Conservation (phyloP, 2,888 invertebrate species). For the Epinotia nisella region DNA sequence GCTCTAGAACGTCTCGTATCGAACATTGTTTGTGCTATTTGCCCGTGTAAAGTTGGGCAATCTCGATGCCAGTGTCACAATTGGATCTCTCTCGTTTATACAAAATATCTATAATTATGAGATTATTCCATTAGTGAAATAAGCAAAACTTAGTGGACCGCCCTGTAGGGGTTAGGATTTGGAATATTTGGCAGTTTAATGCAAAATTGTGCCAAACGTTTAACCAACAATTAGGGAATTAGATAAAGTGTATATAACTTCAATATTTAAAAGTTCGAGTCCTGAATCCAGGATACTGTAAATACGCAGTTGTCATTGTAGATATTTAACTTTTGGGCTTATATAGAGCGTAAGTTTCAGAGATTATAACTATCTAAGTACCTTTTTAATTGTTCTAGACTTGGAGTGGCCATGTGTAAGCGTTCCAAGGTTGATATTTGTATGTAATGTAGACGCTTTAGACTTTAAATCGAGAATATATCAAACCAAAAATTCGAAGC, state of each 20-base stretch:
- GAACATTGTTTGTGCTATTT: constrained; percentile 33
- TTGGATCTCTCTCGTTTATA: constrained; percentile 79
- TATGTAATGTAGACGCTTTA: constrained; percentile 66
- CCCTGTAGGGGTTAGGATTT: constrained; percentile 45
- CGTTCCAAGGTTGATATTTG: constrained; percentile 52
- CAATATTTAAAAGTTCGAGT: constrained; percentile 34
- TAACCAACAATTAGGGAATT: constrained; percentile 63
- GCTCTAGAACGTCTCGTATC: constrained; percentile 47
- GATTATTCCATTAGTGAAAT: constrained; percentile 84
- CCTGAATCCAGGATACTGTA: constrained; percentile 54
- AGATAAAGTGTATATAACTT: constrained; percentile 66
- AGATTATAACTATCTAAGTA: constrained; percentile 56
- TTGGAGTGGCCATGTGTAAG: constrained; percentile 79
- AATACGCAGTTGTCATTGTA: constrained; percentile 69
- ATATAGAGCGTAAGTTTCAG: constrained; percentile 53
- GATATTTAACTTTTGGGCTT: constrained; percentile 62
- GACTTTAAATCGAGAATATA: constrained; percentile 71
- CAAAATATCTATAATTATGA: constrained; percentile 68
- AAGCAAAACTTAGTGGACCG: constrained; percentile 60
- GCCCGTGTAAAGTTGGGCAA: constrained; percentile 39
- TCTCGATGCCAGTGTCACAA: constrained; percentile 54
- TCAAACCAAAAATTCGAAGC: constrained; percentile 84
- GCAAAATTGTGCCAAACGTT: constrained; percentile 63
- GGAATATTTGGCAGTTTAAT: constrained; percentile 46
- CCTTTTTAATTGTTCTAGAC: constrained; percentile 58